Percentiles rank a stretch among this genome's conserved stretches.
Conservation (phyloP, 2,888 invertebrate genomes). For the Amitus sp. region DNA sequence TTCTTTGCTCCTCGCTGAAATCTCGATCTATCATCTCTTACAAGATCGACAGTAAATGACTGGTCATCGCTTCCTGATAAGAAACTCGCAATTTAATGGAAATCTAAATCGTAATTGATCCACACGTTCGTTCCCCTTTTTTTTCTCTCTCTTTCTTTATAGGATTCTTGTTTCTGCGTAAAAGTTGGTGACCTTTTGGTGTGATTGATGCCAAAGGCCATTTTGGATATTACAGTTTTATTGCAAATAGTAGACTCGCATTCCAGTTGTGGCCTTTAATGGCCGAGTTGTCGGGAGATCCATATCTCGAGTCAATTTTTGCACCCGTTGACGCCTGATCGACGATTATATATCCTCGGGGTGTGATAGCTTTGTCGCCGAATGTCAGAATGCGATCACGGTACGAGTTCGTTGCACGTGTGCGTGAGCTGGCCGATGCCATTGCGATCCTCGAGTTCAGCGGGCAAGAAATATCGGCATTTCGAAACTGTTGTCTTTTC, state of each 20-base stretch:
- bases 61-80: slow-evolving; percentile 23
- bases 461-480: not conserved
- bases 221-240: not conserved
- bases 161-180: not conserved
- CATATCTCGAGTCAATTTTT: not conserved
- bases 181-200: not conserved
- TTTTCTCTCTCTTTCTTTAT: no score
- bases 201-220: not conserved
- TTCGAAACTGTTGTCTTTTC: not conserved
- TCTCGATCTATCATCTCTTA: slow-evolving; percentile 39
- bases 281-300: not conserved
- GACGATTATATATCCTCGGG: not conserved
- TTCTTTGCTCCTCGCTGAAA: slow-evolving; percentile 31
- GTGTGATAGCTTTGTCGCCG: no score
- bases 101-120: slow-evolving; percentile 5
- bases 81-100: slow-evolving; percentile 8
- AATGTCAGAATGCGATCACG: no score
- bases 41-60: slow-evolving; percentile 36
- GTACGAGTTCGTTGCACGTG: no score
- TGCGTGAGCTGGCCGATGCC: not conserved
- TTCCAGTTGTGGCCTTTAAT: not conserved
- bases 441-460: not conserved
- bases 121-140: not conserved
- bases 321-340: not conserved
- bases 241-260: not conserved